Evolutionary conservation across 30 jellyfish, hydroid and myxozoan species (phyloP).

Genomic region (Cassiopea xamachana): DNA sequence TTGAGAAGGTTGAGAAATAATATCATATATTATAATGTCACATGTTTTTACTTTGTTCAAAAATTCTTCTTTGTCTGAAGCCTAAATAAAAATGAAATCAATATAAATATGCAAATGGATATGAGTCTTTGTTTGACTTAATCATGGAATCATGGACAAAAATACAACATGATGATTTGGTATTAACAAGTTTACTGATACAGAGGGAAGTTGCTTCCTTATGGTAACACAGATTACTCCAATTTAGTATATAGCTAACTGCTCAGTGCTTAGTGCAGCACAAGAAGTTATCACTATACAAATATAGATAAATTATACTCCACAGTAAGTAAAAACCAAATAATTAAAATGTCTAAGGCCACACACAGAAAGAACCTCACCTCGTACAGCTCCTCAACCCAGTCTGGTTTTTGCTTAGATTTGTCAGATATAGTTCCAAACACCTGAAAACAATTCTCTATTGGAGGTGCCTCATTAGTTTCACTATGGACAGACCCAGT

Average conservation of each 20-base stretch:
- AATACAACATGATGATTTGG: too few species aligned
- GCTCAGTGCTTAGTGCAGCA: too few species aligned
- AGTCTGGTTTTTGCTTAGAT: conserved; percentile 71
- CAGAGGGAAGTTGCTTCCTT: too few species aligned
- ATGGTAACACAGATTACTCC: too few species aligned
- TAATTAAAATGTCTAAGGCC: background rate
- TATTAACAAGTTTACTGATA: too few species aligned
- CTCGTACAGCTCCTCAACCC: conserved; percentile 83
- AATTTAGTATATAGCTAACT: too few species aligned
- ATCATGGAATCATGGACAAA: too few species aligned
- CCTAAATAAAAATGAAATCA: conserved; percentile 38
- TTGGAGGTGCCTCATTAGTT: conserved; percentile 60
- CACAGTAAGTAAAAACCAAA: background rate
- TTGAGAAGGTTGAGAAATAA: conserved; percentile 81
- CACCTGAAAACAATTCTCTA: conserved; percentile 84
- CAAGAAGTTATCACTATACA: too few species aligned
- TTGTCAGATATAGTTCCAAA: conserved; percentile 77
- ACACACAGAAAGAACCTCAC: conserved; percentile 38
- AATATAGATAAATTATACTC: background rate
- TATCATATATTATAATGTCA: conserved; percentile 87
- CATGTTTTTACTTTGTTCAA: conserved; percentile 59
- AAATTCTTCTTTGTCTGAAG: conserved; percentile 77
- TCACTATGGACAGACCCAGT: conserved; percentile 64
- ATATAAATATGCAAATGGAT: background rate
- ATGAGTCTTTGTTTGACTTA: too few species aligned